Conservation (phyloP, 2,888 invertebrate genomes). For the Drosophila demipolita region DNA sequence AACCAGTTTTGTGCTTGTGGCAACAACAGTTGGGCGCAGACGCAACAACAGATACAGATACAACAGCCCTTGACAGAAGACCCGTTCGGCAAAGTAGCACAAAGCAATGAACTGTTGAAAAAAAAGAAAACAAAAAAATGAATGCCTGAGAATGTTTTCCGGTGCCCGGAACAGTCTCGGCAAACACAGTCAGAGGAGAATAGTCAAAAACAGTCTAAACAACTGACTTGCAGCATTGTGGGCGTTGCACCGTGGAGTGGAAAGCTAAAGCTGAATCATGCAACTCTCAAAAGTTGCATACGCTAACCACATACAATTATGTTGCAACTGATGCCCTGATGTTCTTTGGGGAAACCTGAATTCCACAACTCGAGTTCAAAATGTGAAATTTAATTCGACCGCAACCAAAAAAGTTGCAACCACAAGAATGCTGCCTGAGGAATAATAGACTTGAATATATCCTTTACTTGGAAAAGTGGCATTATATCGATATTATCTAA, state of each 20-base stretch:
- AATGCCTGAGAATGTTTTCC: constrained; percentile 74
- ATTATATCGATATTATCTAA: not conserved
- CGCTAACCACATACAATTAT: constrained; percentile 8
- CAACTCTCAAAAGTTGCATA: constrained; percentile 20
- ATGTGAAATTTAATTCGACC: constrained; percentile 18
- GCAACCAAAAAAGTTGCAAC: not conserved
- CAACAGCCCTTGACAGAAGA: constrained; percentile 65
- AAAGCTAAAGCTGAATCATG: constrained; percentile 20
- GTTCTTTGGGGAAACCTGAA: constrained; percentile 8
- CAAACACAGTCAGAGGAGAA: constrained; percentile 53
- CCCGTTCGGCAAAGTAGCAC: constrained; percentile 72
- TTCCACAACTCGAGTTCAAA: not conserved
- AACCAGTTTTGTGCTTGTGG: constrained; percentile 64
- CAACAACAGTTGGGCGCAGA: constrained; percentile 56
- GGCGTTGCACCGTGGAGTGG: constrained; percentile 55
- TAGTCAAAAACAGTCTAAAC: constrained; percentile 44
- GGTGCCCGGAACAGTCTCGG: constrained; percentile 57
- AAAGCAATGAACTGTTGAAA: constrained; percentile 79
- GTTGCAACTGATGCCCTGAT: constrained; percentile 12
- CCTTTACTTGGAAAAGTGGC: not conserved
- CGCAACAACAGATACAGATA: constrained; percentile 14
- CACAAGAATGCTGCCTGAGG: not conserved
- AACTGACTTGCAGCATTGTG: constrained; percentile 47
- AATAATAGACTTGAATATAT: not conserved
- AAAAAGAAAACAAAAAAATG: constrained; percentile 3